Evolutionary conservation across 2,113 vertebrate species (phyloP), one percentile per base, ranked within the genome.

Genomic region (Megaleporinus macrocephalus): DNA sequence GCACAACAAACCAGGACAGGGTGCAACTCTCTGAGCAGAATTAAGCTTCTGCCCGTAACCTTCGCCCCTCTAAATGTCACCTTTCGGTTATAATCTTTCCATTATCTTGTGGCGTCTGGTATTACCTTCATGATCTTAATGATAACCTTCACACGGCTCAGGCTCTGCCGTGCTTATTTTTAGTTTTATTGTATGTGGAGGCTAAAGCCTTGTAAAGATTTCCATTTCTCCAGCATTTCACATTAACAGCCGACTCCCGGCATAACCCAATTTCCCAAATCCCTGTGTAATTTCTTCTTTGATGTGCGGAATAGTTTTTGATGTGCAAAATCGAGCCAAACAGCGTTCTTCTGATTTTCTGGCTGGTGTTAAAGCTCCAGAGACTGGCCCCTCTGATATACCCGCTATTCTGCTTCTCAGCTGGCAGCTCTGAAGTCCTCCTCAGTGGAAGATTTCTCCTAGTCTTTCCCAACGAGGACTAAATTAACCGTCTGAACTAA

Each of bases 251-350:
- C 26, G 47, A 33, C 44, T 81, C 27, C 44, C 65, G 44, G 27
- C 79, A 36, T 73, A 73, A 73, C 70, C 59, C 26, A 73, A 41
- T 73, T 66, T 55, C 47, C 27, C 22, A 36, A 4, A 11, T 59
- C 16, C 3, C 79, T 20, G 22, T 73, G 57, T 53, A 6, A 65
- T n/a, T 65, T 73, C 57, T 44, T 6, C 16, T 71, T 61, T 70
- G 18, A 70, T 70, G 36, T n/a, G 66, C 66, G 44, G 41, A 11
- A 14, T 44, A 41, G 33, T 70, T 41, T 41, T 70, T 70, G 36
- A 70, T 70, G 66, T 70, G 66, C 33, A 70, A 14, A n/a, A 44
- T 13, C 44, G 66, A 70, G 22, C n/a, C 57, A 61, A 61, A 41
- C 36, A 13, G 20, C 20, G 66, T 44, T 70, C 33, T 44, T 70